Evolutionary conservation across 2,113 vertebrate genomes (phyloP).

Genomic region (Burhinus oedicnemus): DNA sequence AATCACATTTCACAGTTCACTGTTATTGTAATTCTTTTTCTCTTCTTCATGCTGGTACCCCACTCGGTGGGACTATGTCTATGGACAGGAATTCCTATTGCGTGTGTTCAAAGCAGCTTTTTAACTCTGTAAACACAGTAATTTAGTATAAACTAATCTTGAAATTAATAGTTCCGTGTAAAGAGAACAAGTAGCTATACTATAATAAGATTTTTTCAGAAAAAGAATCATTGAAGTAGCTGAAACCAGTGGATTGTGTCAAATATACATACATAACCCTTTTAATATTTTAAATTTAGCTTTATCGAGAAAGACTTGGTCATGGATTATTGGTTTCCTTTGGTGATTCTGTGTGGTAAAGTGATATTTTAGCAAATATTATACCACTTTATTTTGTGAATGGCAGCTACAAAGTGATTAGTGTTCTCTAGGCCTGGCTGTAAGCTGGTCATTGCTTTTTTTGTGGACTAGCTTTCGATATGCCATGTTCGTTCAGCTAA

Average conservation of each 20-base stretch:
- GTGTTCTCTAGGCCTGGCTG: background rate
- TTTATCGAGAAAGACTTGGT: background rate
- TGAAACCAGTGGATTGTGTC: background rate
- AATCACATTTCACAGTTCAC: background rate
- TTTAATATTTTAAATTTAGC: background rate
- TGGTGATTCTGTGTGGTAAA: background rate
- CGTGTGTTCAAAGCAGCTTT: background rate
- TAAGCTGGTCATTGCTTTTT: background rate
- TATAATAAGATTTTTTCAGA: background rate
- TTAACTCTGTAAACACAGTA: background rate
- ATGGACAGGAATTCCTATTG: background rate
- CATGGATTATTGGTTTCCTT: background rate
- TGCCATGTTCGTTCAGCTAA: background rate
- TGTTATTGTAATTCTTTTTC: background rate
- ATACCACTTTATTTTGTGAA: background rate
- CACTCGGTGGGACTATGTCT: background rate
- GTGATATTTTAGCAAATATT: background rate
- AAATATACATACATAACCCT: background rate
- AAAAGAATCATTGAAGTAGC: background rate
- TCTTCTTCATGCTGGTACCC: background rate
- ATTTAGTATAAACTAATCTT: background rate
- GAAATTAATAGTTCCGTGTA: background rate
- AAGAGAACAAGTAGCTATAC: background rate
- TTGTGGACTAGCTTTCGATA: background rate
- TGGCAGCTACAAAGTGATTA: background rate